phyloP scores from a whole-genome alignment of 2,797 vertebrate species.

The Agapornis canus region DNA sequence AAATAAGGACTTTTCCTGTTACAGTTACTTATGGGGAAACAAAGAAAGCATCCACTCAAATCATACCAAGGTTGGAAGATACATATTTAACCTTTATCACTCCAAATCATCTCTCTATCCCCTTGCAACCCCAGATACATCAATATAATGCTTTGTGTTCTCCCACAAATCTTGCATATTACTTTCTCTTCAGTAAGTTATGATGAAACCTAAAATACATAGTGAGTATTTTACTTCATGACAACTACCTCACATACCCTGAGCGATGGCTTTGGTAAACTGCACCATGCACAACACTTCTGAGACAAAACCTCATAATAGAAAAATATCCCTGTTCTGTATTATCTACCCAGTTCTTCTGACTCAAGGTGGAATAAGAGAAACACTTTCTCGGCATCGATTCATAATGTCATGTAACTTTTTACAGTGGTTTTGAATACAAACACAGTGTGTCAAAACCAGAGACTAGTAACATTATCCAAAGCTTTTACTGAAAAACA shows the following conservation, averaged over 20 bases:
- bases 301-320: background rate
- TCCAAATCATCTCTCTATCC: background rate
- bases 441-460: background rate
- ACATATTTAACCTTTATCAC: background rate
- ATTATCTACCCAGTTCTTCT: background rate
- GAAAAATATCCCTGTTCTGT: background rate
- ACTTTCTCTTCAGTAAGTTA: background rate
- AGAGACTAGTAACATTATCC: slow-evolving; percentile 14
- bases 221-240: background rate
- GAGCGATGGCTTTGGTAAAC: background rate
- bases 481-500: slow-evolving; percentile 54
- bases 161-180: background rate
- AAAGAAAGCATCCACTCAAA: background rate
- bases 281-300: background rate
- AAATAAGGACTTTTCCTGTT: background rate
- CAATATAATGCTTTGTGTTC: background rate
- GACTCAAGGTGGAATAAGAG: background rate
- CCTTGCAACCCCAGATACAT: background rate
- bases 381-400: background rate
- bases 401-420: background rate
- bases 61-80: background rate
- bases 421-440: background rate
- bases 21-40: background rate
- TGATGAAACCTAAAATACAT: background rate
- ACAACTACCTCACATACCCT: background rate